Evolutionary conservation across 2,888 invertebrate genomes (phyloP).

Genomic region (Aspidiotus rigidus): DNA sequence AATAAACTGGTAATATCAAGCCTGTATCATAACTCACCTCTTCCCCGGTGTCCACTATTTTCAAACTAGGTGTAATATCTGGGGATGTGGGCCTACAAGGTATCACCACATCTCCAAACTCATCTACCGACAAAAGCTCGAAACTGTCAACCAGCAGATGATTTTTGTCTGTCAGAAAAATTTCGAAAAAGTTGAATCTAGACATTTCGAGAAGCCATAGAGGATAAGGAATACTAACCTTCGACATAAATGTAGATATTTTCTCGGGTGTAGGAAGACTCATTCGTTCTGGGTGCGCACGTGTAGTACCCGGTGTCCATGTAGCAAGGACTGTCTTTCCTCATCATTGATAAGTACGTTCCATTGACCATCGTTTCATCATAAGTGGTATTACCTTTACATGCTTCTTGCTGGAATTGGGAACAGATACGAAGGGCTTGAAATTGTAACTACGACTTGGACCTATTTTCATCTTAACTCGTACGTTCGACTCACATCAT

Average conservation of each 20-base stretch:
- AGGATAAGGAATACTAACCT: not conserved
- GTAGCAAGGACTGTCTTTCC: not conserved
- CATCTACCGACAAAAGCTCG: constrained; percentile 42
- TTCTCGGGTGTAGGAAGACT: not conserved
- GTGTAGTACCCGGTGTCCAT: constrained; percentile 5
- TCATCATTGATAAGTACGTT: not conserved
- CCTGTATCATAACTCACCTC: too few species aligned
- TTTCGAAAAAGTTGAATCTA: not conserved
- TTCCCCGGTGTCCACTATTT: not conserved
- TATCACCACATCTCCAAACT: constrained; percentile 46
- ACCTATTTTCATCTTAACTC: too few species aligned
- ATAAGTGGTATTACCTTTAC: not conserved
- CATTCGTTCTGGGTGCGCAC: not conserved
- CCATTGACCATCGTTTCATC: not conserved
- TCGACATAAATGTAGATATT: not conserved
- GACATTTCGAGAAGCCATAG: not conserved
- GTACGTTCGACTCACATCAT: too few species aligned
- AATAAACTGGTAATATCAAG: too few species aligned
- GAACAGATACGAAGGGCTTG: too few species aligned
- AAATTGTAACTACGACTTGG: too few species aligned
- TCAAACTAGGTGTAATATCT: constrained; percentile 45
- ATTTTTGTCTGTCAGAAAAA: constrained; percentile 44
- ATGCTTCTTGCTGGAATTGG: too few species aligned
- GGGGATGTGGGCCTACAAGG: constrained; percentile 59
- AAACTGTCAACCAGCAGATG: constrained; percentile 44